These are phyloP conservation scores for Tryphoninae sp. DNA, from an alignment of 2,888 invertebrate species.

Conservation along the genomic window DNA sequence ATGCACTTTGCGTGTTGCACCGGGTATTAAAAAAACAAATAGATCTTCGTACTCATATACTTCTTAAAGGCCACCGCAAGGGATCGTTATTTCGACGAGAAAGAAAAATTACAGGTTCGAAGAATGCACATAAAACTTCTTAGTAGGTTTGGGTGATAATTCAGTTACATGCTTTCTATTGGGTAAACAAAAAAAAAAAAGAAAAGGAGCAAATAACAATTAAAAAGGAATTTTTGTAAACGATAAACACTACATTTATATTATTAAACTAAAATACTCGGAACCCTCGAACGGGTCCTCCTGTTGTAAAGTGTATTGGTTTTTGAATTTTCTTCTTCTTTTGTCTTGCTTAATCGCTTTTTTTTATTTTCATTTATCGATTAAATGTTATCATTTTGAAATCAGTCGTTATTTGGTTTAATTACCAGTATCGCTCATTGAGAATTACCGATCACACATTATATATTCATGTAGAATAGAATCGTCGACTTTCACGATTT, in stretches of 20 bases:
- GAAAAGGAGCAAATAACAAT: conserved; percentile 60
- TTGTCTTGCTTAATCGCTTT: conserved; percentile 39
- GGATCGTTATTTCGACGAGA: conserved; percentile 23
- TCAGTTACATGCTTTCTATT: conserved; percentile 65
- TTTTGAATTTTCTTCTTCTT: conserved; percentile 20
- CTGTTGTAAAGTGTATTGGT: conserved; percentile 52
- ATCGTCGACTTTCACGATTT: conserved; percentile 51
- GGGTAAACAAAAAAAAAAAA: conserved; percentile 47
- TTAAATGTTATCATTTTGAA: conserved; percentile 67
- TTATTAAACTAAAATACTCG: conserved; percentile 67
- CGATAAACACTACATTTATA: conserved; percentile 58
- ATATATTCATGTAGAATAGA: conserved; percentile 26
- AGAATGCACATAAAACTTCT: conserved; percentile 53
- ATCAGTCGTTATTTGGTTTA: conserved; percentile 75
- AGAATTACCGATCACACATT: conserved; percentile 49
- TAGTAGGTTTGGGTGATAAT: conserved; percentile 47
- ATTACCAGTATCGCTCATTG: conserved; percentile 66
- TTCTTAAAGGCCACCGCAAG: conserved; percentile 18
- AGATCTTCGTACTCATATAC: conserved; percentile 2
- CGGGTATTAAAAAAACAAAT: conserved; percentile 5
- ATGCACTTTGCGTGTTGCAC: background rate
- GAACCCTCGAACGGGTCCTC: conserved; percentile 43
- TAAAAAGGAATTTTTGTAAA: conserved; percentile 45
- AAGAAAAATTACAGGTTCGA: conserved; percentile 27
- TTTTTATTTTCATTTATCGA: conserved; percentile 55